A percentile compares a stretch with the other conserved stretches of the same genome.
phyloP scores from a whole-genome alignment of 2,113 vertebrate species.

The cat (Felis catus) region F.catus_Fca126_mat1.0 CM031415.1:98449501-98450000 shows the following conservation, averaged over 20 bases:
- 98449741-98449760: background rate
- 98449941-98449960: no score
- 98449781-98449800: background rate
- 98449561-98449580: background rate
- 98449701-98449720: background rate
- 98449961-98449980: no score
- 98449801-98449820: background rate
- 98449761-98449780: background rate
- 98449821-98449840: no score
- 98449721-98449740: background rate
- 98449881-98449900: no score
- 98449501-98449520: background rate
- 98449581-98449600: constrained; percentile 11
- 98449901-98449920: no score
- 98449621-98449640: background rate
- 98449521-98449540: background rate
- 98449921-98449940: no score
- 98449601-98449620: constrained; percentile 30
- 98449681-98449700: background rate
- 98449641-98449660: background rate
- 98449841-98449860: no score
- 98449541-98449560: background rate
- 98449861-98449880: no score
- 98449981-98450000: no score
- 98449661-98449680: background rate